Conservation (phyloP, 1,140 invertebrate genomes). For the Heliconius nattereri region DNA sequence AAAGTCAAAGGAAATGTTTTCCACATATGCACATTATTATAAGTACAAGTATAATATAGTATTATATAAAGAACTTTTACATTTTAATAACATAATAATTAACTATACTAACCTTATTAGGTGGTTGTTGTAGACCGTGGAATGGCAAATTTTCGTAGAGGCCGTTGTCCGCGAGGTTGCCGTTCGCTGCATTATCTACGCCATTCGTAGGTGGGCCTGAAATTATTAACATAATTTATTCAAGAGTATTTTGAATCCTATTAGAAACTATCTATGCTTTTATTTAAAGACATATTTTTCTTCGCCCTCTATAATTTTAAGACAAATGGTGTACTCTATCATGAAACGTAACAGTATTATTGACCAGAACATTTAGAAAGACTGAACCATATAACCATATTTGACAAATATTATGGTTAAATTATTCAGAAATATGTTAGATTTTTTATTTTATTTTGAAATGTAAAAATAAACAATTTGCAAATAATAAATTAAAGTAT, state of each 20-base stretch:
- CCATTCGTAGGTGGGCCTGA: slow-evolving; percentile 75
- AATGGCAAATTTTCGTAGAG: slow-evolving; percentile 97
- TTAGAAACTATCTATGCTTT: background rate
- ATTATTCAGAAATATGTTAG: background rate
- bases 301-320: no score
- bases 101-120: slow-evolving; percentile 88
- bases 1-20: background rate
- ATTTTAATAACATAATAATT: background rate
- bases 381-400: no score
- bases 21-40: background rate
- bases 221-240: background rate
- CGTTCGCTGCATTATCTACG: slow-evolving; percentile 79
- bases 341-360: no score
- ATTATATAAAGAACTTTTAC: background rate
- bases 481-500: slow-evolving; percentile 19
- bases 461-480: slow-evolving; percentile 1
- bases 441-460: background rate
- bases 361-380: no score
- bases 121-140: slow-evolving; percentile 93
- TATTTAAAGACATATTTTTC: background rate
- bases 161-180: slow-evolving; percentile 82
- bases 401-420: no score
- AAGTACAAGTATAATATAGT: background rate
- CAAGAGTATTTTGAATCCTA: background rate
- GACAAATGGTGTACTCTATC: no score